Conservation (phyloP, 2,888 invertebrate genomes). For the Rhingia rostrata region DNA sequence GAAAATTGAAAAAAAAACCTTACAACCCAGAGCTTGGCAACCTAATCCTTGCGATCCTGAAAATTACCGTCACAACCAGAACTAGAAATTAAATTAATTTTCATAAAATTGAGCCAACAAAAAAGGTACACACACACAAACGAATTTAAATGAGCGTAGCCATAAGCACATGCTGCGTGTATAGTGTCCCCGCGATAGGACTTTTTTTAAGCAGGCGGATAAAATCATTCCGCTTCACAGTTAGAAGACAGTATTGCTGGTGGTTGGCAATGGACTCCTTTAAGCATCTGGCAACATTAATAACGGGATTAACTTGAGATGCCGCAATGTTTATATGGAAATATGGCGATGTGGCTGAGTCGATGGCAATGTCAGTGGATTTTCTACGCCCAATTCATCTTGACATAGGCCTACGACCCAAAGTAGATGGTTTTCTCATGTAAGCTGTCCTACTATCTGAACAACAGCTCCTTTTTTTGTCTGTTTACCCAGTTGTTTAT, state of each 20-base stretch:
- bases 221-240: slow-evolving; percentile 42
- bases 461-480: slow-evolving; percentile 25
- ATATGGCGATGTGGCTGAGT: slow-evolving; percentile 9
- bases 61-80: slow-evolving; percentile 51
- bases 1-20: not conserved
- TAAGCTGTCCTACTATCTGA: slow-evolving; percentile 33
- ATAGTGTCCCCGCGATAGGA: slow-evolving; percentile 13
- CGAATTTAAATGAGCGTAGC: not conserved
- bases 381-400: slow-evolving; percentile 24
- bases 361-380: slow-evolving; percentile 8
- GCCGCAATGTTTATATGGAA: slow-evolving; percentile 22
- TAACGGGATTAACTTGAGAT: slow-evolving; percentile 62
- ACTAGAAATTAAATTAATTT: slow-evolving; percentile 60
- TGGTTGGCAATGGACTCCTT: slow-evolving; percentile 36
- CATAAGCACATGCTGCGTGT: slow-evolving; percentile 12
- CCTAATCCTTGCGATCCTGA: slow-evolving; percentile 49
- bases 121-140: slow-evolving; percentile 5
- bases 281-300: slow-evolving; percentile 63
- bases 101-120: slow-evolving; percentile 53
- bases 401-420: slow-evolving; percentile 39
- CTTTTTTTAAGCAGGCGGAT: slow-evolving; percentile 23
- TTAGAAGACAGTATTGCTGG: slow-evolving; percentile 36
- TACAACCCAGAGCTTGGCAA: slow-evolving; percentile 30
- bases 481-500: not conserved
- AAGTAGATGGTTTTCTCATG: slow-evolving; percentile 36